Percentiles rank a stretch among this genome's conserved stretches.
These are phyloP conservation scores for Pararge aegeria DNA, from an alignment of 1,140 invertebrate genomes.

Conservation along the genomic window DNA sequence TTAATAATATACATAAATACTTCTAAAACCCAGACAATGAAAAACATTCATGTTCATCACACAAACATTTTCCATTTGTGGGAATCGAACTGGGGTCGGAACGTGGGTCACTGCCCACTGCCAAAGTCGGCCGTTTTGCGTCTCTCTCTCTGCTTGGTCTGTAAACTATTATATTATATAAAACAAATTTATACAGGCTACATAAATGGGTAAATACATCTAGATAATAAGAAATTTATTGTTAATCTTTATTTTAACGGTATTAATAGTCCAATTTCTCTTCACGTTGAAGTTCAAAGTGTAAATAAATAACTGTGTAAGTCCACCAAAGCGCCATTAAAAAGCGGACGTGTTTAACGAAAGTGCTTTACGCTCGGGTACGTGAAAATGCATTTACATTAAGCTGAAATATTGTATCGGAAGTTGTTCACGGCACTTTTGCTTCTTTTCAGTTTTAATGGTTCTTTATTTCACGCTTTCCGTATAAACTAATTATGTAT, in stretches of 20 bases:
- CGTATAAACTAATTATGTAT: neutral
- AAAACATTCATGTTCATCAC: too few species aligned
- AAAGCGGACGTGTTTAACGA: neutral
- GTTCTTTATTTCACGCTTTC: neutral
- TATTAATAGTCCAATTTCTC: neutral
- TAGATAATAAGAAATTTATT: too few species aligned
- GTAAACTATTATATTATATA: too few species aligned
- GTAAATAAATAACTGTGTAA: neutral
- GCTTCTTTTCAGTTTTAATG: neutral
- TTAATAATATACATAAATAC: too few species aligned
- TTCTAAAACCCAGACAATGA: too few species aligned
- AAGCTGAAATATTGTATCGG: neutral
- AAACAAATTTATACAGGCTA: too few species aligned
- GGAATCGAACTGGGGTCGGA: too few species aligned
- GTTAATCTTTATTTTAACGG: neutral
- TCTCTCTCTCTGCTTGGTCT: too few species aligned
- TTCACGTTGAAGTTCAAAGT: neutral
- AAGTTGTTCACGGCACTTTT: neutral
- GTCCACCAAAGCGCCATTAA: neutral
- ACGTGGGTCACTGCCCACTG: too few species aligned
- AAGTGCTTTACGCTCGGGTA: neutral
- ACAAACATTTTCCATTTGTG: too few species aligned
- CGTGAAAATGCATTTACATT: neutral
- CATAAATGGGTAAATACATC: too few species aligned
- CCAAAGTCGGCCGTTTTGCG: too few species aligned